Evolutionary conservation across 64 coral and sea anemone species (phyloP).

Genomic region (Montipora capricornis): DNA sequence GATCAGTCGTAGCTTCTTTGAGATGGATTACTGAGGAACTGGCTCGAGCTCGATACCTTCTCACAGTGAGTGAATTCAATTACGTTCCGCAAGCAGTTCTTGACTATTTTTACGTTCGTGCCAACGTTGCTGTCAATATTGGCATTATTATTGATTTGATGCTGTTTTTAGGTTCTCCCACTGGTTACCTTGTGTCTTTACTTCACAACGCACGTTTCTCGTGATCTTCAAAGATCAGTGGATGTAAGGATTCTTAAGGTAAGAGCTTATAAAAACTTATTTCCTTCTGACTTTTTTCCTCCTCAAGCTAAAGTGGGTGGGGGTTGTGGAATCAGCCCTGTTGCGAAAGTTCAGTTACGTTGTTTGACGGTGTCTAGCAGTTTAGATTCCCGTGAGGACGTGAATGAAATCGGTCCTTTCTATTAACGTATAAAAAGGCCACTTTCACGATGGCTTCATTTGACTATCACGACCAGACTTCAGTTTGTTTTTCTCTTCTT

Average conservation of each 20-base stretch:
- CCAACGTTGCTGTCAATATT: not conserved
- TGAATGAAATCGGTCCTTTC: too few relatives aligned
- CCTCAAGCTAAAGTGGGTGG: too few relatives aligned
- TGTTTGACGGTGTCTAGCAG: too few relatives aligned
- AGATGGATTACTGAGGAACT: slow-evolving; percentile 94
- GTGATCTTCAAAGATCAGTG: slow-evolving; percentile 82
- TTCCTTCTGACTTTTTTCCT: too few relatives aligned
- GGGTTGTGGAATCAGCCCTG: too few relatives aligned
- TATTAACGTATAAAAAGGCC: too few relatives aligned
- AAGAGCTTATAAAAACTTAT: slow-evolving; percentile 14
- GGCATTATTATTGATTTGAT: not conserved
- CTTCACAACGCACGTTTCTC: slow-evolving; percentile 86
- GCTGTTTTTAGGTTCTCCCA: slow-evolving; percentile 71
- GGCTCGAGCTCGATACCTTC: slow-evolving; percentile 66
- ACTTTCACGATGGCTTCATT: too few relatives aligned
- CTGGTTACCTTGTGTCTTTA: slow-evolving; percentile 87
- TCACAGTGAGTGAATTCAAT: slow-evolving; percentile 47
- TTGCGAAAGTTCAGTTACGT: too few relatives aligned
- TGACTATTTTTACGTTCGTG: not conserved
- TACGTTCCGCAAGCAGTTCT: not conserved
- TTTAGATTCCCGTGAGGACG: too few relatives aligned
- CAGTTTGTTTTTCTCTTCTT: too few relatives aligned
- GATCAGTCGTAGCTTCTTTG: slow-evolving; percentile 81
- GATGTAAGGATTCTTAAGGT: slow-evolving; percentile 90
- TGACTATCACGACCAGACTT: too few relatives aligned